A percentile compares a stretch with the other conserved stretches of the same genome.
These are phyloP conservation scores for Pachypanchax playfairii DNA, from an alignment of 2,113 vertebrate genomes.

Conservation along the genomic window DNA sequence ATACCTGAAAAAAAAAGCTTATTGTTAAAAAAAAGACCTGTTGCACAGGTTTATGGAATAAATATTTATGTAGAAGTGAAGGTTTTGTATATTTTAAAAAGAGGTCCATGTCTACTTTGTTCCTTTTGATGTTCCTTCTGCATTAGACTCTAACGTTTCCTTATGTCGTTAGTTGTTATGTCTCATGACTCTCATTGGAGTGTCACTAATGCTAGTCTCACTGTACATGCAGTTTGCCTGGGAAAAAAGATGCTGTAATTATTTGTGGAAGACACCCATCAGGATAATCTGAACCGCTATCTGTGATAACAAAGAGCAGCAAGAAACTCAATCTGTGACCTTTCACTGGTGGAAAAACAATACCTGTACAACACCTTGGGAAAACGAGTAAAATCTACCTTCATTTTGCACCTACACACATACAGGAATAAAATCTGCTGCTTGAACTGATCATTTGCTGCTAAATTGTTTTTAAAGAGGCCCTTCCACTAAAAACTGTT, in stretches of 20 bases:
- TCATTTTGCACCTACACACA: neutral
- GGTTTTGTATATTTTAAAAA: no score
- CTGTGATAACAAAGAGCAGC: constrained; percentile 48
- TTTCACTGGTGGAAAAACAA: constrained; percentile 45
- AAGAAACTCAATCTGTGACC: constrained; percentile 66
- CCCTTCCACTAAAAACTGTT: no score
- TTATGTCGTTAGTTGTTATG: neutral
- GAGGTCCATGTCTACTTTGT: neutral
- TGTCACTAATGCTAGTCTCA: constrained; percentile 9
- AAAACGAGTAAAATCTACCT: neutral
- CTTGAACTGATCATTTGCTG: neutral
- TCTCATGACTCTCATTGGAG: neutral
- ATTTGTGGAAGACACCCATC: constrained; percentile 43
- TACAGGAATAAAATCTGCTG: neutral
- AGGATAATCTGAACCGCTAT: constrained; percentile 44
- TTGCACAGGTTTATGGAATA: no score
- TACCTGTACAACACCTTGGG: constrained; percentile 29
- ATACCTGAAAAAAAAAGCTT: constrained; percentile 80
- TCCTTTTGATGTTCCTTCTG: neutral
- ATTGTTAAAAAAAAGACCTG: neutral
- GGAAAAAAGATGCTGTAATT: constrained; percentile 52
- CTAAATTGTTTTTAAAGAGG: neutral
- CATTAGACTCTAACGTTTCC: neutral
- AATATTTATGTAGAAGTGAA: no score
- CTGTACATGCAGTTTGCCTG: constrained; percentile 24